A percentile compares a stretch with the other conserved stretches of the same genome.
Conservation (phyloP, 2,888 invertebrate species). For the Malthinus flaveolus region DNA sequence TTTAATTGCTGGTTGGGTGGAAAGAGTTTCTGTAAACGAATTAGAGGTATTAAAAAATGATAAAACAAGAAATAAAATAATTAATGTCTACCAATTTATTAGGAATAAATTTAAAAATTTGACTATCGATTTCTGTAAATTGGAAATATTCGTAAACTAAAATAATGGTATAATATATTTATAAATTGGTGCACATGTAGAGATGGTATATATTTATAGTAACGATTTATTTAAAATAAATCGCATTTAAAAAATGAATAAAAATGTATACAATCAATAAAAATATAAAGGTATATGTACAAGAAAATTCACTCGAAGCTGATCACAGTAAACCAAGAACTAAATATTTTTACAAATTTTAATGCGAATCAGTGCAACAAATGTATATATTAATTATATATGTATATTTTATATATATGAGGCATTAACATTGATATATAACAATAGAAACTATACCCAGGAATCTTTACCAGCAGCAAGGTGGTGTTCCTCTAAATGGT, state of each 20-base stretch:
- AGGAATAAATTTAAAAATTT: slow-evolving; percentile 1
- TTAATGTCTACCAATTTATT: slow-evolving; percentile 1
- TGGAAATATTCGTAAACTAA: slow-evolving; percentile 25
- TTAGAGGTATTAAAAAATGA: not conserved
- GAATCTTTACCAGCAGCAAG: slow-evolving; percentile 53
- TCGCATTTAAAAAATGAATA: slow-evolving; percentile 38
- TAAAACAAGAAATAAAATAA: not conserved
- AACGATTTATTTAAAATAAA: slow-evolving; percentile 49
- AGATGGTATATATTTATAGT: slow-evolving; percentile 46
- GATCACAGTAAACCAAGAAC: slow-evolving; percentile 56
- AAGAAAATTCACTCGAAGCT: slow-evolving; percentile 54
- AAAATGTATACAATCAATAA: slow-evolving; percentile 43
- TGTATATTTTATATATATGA: slow-evolving; percentile 45
- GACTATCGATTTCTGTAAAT: slow-evolving; percentile 2
- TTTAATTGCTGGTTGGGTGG: no score
- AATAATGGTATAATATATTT: slow-evolving; percentile 50
- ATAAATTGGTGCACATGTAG: slow-evolving; percentile 50
- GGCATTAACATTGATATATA: slow-evolving; percentile 53
- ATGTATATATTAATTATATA: slow-evolving; percentile 11
- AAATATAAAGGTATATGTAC: slow-evolving; percentile 52
- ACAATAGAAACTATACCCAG: slow-evolving; percentile 50
- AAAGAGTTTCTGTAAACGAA: no score
- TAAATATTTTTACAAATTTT: slow-evolving; percentile 41
- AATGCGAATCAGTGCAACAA: slow-evolving; percentile 27
- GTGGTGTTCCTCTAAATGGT: slow-evolving; percentile 47